Base-by-base conservation (phyloP, 2,113 vertebrate genomes). In the Regulus satrapa region DNA sequence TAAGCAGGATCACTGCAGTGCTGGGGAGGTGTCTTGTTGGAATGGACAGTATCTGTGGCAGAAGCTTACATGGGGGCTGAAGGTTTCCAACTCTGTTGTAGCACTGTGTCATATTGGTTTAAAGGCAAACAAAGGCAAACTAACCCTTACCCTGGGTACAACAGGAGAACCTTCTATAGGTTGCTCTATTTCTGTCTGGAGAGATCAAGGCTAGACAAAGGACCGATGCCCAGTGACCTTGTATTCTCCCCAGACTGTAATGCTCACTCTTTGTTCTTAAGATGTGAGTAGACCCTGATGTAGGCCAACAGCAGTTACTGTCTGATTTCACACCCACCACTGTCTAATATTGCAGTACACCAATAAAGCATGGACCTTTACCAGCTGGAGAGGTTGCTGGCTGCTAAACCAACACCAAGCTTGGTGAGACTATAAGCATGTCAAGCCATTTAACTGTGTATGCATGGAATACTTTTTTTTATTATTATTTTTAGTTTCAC, bases 391-490 rank as follows among this genome's bases (percentile, higher is more conserved):
- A 87, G 77, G 55, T 87, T 92, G 74, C 95, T 94, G 92, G 73
- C 97, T 97, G 97, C 95, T 94, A 95, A 95, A 95, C 14, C 85
- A 90, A 90, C 88, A 88, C 29, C 95, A 94, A 97, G 97, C 96
- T 96, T 97, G 94, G 64, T 93, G 90, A 77, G 82, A 97, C 75
- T 94, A 75, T 89, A 59, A 96, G 97, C 97, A 97, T 97, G 97
- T 96, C 96, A 93, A 93, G 92, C 95, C 95, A 94, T 95, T 95
- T 94, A 97, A 97, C 93, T 94, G 82, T 97, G 93, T 97, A 88
- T 98, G 98, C 98, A 98, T 95, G 94, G 81, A 95, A 85, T 97
- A 97, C 96, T 83, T 95, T 96, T 95, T 92, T 94, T 92, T 96
- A 73, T 86, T 92, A 80, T 91, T 96, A 94, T 95, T 95, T 95